phyloP scores from a whole-genome alignment of 1,140 invertebrate genomes.

The Leptestheria dahalacensis region DNA sequence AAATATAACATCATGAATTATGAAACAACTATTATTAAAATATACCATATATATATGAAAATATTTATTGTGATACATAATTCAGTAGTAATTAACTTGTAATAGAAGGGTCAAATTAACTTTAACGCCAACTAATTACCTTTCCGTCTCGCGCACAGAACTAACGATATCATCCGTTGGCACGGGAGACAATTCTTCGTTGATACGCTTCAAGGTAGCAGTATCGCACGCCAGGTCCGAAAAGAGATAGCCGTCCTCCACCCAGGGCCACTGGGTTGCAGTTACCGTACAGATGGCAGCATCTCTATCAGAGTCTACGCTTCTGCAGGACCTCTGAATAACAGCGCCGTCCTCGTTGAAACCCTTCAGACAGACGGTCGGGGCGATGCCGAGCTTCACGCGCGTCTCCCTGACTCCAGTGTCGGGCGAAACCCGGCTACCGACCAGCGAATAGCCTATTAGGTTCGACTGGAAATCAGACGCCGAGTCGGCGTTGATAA shows the following conservation, averaged over 20 bases:
- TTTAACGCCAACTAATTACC: too few species aligned
- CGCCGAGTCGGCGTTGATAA: constrained; percentile 7
- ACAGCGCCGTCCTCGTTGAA: constrained; percentile 5
- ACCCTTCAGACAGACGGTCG: constrained; percentile 8
- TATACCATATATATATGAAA: too few species aligned
- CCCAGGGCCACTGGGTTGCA: constrained; percentile 12
- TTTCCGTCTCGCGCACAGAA: too few species aligned
- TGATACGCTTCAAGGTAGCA: not conserved
- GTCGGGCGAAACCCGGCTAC: constrained; percentile 5
- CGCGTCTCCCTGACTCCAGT: constrained; percentile 2
- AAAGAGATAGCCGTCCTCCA: constrained; percentile 8
- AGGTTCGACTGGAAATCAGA: constrained; percentile 7
- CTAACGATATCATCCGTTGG: too few species aligned
- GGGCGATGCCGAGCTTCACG: constrained; percentile 5
- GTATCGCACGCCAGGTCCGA: constrained; percentile 9
- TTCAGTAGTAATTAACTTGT: too few species aligned
- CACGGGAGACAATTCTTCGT: not conserved
- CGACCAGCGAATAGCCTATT: not conserved
- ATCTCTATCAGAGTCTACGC: constrained; percentile 10
- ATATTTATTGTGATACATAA: too few species aligned
- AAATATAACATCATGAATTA: too few species aligned
- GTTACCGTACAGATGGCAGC: constrained; percentile 2
- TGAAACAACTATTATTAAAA: too few species aligned
- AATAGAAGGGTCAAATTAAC: too few species aligned
- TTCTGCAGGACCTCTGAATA: constrained; percentile 4